These are phyloP conservation scores for Monochamus saltuarius DNA, from an alignment of 1,140 invertebrate species.

Conservation along the genomic window DNA sequence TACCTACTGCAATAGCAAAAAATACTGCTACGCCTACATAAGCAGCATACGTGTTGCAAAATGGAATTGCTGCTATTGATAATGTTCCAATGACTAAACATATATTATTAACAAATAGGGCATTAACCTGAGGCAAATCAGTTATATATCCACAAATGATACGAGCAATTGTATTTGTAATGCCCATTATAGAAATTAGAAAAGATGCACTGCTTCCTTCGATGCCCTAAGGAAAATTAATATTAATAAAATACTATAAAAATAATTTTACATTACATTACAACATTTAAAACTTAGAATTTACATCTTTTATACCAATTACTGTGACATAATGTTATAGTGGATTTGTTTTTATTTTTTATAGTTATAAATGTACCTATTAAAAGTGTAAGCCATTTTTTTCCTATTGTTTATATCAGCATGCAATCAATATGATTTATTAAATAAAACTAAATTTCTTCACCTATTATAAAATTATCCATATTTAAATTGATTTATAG, in stretches of 20 bases:
- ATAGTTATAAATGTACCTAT: background rate
- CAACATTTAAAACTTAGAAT: background rate
- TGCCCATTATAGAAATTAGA: slow-evolving; percentile 91
- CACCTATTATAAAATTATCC: background rate
- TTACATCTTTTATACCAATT: background rate
- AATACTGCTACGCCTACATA: slow-evolving; percentile 84
- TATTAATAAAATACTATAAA: background rate
- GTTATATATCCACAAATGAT: slow-evolving; percentile 84
- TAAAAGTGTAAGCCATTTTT: background rate
- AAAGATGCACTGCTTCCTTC: slow-evolving; percentile 75
- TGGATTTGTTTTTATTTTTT: background rate
- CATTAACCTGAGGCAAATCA: slow-evolving; percentile 84
- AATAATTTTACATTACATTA: background rate
- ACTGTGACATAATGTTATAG: background rate
- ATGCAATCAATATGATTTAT: background rate
- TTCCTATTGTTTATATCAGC: background rate
- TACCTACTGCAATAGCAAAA: slow-evolving; percentile 95
- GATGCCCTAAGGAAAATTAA: slow-evolving; percentile 64
- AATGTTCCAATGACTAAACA: slow-evolving; percentile 88
- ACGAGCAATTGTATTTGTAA: slow-evolving; percentile 90
- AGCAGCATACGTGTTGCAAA: slow-evolving; percentile 76
- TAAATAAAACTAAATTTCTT: background rate
- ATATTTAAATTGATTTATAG: background rate
- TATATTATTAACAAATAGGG: slow-evolving; percentile 90
- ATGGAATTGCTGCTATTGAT: slow-evolving; percentile 79